Evolutionary conservation across 2,797 vertebrate genomes (phyloP).

Genomic region (Lepilemur ruficaudatus): DNA sequence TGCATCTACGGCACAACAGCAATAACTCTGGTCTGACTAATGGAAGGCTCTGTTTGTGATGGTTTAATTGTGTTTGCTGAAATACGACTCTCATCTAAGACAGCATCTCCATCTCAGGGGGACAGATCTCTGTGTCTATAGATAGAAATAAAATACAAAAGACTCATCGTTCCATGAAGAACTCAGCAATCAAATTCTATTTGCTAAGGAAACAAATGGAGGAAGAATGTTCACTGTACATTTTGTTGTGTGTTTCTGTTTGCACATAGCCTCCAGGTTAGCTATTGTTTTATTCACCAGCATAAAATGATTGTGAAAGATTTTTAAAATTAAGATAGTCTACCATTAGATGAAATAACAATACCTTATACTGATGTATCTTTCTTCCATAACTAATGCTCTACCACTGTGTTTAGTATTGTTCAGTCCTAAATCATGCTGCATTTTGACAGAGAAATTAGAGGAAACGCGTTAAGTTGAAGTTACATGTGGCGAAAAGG

Average conservation of each 20-base stretch:
- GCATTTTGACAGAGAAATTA: not conserved
- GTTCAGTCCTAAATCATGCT: not conserved
- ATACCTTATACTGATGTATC: not conserved
- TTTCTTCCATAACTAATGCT: not conserved
- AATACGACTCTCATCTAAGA: constrained; percentile 57
- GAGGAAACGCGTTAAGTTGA: not conserved
- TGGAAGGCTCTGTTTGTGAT: constrained; percentile 57
- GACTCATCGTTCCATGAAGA: constrained; percentile 1
- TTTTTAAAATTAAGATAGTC: constrained; percentile 13
- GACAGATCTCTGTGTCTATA: constrained; percentile 51
- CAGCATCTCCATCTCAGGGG: constrained; percentile 30
- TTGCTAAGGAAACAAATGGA: constrained; percentile 45
- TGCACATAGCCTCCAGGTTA: not conserved
- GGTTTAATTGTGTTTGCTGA: constrained; percentile 72
- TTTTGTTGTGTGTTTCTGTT: not conserved
- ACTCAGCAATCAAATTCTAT: constrained; percentile 40
- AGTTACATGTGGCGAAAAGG: not conserved
- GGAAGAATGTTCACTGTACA: not conserved
- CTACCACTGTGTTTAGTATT: constrained; percentile 19
- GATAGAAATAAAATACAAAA: constrained; percentile 63
- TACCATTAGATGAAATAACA: constrained; percentile 21
- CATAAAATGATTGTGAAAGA: not conserved
- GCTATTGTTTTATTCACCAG: not conserved
- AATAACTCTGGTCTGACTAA: constrained; percentile 59
- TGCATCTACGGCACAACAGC: not conserved